Conservation (phyloP, 2,113 vertebrate species). For the human region GRCh38 chr6:40350001-40350500, state of each 20-base stretch:
- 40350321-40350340: too few species aligned
- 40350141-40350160: neutral
- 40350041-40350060: neutral
- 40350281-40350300: neutral
- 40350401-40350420: too few species aligned
- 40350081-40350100: neutral
- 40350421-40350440: too few species aligned
- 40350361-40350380: too few species aligned
- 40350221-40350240: too few species aligned
- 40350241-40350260: neutral
- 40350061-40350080: neutral
- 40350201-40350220: neutral
- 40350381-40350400: too few species aligned
- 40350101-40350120: neutral
- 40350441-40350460: too few species aligned
- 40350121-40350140: neutral
- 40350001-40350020: neutral
- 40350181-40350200: neutral
- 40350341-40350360: accelerated
- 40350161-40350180: neutral
- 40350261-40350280: neutral
- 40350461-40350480: too few species aligned
- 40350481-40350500: too few species aligned
- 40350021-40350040: neutral
- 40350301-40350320: too few species aligned